These are phyloP conservation scores for Heterotis niloticus DNA, from an alignment of 2,113 vertebrate genomes.

Conservation along the genomic window DNA sequence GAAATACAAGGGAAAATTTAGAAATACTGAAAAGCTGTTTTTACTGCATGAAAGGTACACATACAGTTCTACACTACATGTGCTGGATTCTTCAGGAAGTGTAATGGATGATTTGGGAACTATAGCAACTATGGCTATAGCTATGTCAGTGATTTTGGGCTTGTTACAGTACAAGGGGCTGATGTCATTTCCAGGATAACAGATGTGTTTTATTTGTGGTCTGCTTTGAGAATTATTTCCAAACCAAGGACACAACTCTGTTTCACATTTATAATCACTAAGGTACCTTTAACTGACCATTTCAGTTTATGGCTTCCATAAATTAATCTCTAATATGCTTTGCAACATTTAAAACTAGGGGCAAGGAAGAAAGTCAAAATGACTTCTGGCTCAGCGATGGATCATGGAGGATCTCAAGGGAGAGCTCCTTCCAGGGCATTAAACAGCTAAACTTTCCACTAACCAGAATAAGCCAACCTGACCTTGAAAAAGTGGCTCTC, in stretches of 20 bases:
- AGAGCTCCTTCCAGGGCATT: neutral
- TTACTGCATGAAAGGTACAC: neutral
- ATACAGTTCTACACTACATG: neutral
- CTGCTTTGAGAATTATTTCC: slow-evolving; percentile 28
- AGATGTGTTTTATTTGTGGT: slow-evolving; percentile 43
- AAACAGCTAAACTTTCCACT: neutral
- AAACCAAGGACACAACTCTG: slow-evolving; percentile 34
- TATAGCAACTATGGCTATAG: neutral
- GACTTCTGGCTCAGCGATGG: neutral
- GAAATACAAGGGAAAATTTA: neutral
- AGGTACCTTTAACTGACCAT: slow-evolving; percentile 49
- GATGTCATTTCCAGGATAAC: slow-evolving; percentile 43
- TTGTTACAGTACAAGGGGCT: slow-evolving; percentile 30
- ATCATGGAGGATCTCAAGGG: neutral
- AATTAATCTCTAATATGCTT: neutral
- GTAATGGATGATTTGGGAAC: neutral
- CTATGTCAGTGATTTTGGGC: slow-evolving; percentile 20
- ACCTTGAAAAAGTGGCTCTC: neutral
- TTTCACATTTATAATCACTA: slow-evolving; percentile 41
- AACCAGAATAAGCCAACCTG: neutral
- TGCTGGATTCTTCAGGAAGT: slow-evolving; percentile 2
- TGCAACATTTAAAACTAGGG: neutral
- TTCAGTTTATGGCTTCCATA: neutral
- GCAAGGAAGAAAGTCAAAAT: neutral
- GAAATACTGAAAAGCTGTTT: neutral